Conservation (phyloP, 2,113 vertebrate genomes). For the Epinephelus fuscoguttatus region DNA sequence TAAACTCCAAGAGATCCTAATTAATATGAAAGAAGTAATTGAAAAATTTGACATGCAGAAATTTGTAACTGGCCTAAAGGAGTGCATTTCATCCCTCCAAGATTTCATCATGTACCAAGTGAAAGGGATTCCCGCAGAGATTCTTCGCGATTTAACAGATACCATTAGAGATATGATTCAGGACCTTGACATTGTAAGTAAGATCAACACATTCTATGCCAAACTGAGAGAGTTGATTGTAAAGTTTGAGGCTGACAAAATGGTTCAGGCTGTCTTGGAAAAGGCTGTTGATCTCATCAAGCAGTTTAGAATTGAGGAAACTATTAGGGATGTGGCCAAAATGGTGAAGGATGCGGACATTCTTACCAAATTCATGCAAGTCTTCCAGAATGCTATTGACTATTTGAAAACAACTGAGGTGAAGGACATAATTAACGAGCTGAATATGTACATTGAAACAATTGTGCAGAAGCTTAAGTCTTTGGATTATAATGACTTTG, state of each 20-base stretch:
- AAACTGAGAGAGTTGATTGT: conserved; percentile 81
- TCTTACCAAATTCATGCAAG: conserved; percentile 71
- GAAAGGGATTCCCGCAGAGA: conserved; percentile 68
- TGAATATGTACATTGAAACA: conserved; percentile 85
- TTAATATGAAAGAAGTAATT: conserved; percentile 79
- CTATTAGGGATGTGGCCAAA: conserved; percentile 72
- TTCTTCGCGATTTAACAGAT: conserved; percentile 74
- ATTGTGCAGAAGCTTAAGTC: conserved; percentile 82
- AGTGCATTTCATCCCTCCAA: conserved; percentile 51
- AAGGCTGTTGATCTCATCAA: conserved; percentile 84
- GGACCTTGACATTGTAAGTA: conserved; percentile 84
- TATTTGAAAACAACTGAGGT: conserved; percentile 86
- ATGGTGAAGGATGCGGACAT: conserved; percentile 82
- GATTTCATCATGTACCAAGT: conserved; percentile 49
- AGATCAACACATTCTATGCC: conserved; percentile 80
- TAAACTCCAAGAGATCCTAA: conserved; percentile 77
- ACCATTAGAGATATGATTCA: conserved; percentile 75
- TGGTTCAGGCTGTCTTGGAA: conserved; percentile 84
- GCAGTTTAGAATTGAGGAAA: conserved; percentile 87
- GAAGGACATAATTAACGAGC: conserved; percentile 82
- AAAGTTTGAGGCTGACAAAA: conserved; percentile 86
- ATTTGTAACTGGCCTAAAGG: conserved; percentile 77
- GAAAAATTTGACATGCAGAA: conserved; percentile 80
- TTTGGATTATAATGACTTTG: conserved; percentile 89
- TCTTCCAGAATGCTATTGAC: conserved; percentile 76